These are phyloP conservation scores for Melitaea athalia DNA, from an alignment of 2,888 invertebrate genomes.

Conservation along the genomic window DNA sequence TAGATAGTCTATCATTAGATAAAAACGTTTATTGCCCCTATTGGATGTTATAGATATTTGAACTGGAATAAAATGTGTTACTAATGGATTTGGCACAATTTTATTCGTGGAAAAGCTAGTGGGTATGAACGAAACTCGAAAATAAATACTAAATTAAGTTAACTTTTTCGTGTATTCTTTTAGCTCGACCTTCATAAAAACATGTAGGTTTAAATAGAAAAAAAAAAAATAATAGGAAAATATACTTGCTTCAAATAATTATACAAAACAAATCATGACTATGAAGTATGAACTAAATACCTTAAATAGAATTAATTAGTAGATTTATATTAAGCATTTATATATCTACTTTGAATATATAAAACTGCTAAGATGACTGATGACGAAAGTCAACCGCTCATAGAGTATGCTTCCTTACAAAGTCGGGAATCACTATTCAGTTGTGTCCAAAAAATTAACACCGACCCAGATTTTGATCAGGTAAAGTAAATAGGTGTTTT, in stretches of 20 bases:
- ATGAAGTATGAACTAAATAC: not conserved
- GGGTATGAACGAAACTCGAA: not conserved
- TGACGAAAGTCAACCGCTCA: slow-evolving; percentile 68
- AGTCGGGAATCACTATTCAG: slow-evolving; percentile 49
- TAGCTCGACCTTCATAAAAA: not conserved
- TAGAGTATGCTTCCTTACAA: slow-evolving; percentile 53
- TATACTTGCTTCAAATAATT: not conserved
- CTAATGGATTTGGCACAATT: not conserved
- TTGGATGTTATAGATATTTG: not conserved
- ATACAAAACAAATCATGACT: not conserved
- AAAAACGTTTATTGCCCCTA: not conserved
- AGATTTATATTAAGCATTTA: not conserved
- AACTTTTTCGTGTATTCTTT: not conserved
- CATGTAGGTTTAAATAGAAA: not conserved
- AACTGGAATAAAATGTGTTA: not conserved
- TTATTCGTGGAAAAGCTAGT: not conserved
- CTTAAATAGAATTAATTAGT: not conserved
- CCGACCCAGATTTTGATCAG: slow-evolving; percentile 71
- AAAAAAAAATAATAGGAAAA: not conserved
- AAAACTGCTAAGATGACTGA: slow-evolving; percentile 56
- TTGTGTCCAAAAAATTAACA: slow-evolving; percentile 54
- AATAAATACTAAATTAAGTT: slow-evolving; percentile 7
- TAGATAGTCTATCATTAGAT: not conserved
- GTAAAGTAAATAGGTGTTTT: slow-evolving; percentile 48
- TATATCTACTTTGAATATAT: slow-evolving; percentile 2